Evolutionary conservation across 2,888 invertebrate genomes (phyloP), one percentile per base, ranked within the genome.

Genomic region (Eumacrocentrus americanus): DNA sequence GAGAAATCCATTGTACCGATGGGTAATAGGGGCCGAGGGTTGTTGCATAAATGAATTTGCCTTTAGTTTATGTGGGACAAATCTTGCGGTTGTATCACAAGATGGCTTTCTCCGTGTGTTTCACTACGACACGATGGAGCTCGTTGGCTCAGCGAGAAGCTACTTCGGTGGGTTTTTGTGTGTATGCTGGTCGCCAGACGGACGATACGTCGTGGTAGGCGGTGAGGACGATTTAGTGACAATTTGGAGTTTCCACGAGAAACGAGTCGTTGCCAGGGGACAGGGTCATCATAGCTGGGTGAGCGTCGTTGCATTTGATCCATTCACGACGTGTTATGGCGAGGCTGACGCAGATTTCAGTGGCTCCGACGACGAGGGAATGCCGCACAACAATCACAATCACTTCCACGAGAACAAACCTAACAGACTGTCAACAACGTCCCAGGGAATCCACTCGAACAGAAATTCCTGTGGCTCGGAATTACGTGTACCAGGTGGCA

Each of bases 281-380:
- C 96, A 97, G 78, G 99, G 98, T 0, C 98, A 98, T 82, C 88
- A 94, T 70, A 97, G 97, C 58, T 99, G 99, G 99, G 96, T 99
- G 14, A 94, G 95, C 53, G 94, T 95, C 16, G 98, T 98, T 16
- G 92, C 96, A 3, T 97, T 98, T 77, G 95, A 95, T 82, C 91
- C 93, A 0, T 94, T 89, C 77, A 91, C 90, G 0, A 91, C 91
- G 7, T 88, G 88, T 56, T 89, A 90, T 70, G 86, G 87, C 62
- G 83, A 84, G 63, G 77, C 78, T 58, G 83, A 83, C 64, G 79
- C 79, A 1, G 84, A 85, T 68, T 85, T 85, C 67, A 85, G 85
- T 9, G 81, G 81, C 3, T 81, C 81, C 2, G 88, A 88, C 59
- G 86, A 86, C 55, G 86, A 85, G 60, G 82, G 83, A 70, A 73